Percentiles rank a stretch among this genome's conserved stretches.
phyloP scores from a whole-genome alignment of 2,888 invertebrate genomes.

The Andrena haemorrhoa region DNA sequence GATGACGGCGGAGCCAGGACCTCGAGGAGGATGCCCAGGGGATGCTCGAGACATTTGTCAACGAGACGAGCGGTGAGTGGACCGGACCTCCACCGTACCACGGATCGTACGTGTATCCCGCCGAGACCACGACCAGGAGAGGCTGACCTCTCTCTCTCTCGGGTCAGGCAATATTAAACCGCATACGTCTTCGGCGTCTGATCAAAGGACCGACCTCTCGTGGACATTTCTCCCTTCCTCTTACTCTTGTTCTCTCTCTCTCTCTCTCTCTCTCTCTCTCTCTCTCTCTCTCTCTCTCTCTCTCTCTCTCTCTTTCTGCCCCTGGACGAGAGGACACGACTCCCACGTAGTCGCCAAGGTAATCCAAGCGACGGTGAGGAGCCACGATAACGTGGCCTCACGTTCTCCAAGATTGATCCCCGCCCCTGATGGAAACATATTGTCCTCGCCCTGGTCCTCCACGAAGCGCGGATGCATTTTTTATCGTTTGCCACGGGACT shows the following conservation, averaged over 20 bases:
- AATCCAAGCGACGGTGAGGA: conserved; percentile 46
- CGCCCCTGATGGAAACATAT: conserved; percentile 54
- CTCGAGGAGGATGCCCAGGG: conserved; percentile 75
- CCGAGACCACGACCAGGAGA: conserved; percentile 72
- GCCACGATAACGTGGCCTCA: conserved; percentile 60
- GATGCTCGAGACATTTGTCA: conserved; percentile 84
- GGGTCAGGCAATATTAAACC: conserved; percentile 81
- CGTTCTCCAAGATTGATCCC: conserved; percentile 68
- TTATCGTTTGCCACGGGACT: conserved; percentile 44
- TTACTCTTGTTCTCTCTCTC: neutral
- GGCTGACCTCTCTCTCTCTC: conserved; percentile 71
- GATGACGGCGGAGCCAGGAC: conserved; percentile 66
- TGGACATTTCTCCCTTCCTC: conserved; percentile 53
- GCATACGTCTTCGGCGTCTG: conserved; percentile 81
- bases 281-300: conserved; percentile 34
- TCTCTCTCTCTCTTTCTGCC: conserved; percentile 12
- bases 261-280: conserved; percentile 38
- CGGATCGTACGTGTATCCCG: conserved; percentile 78
- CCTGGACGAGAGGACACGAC: conserved; percentile 40
- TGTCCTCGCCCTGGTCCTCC: conserved; percentile 28
- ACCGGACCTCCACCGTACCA: conserved; percentile 71
- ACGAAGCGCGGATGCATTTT: conserved; percentile 41
- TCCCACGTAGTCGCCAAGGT: conserved; percentile 59
- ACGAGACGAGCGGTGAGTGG: conserved; percentile 82
- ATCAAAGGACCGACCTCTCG: conserved; percentile 71